phyloP scores from a whole-genome alignment of 92 coral and sea anemone species.

The Phymanthus crucifer region DNA sequence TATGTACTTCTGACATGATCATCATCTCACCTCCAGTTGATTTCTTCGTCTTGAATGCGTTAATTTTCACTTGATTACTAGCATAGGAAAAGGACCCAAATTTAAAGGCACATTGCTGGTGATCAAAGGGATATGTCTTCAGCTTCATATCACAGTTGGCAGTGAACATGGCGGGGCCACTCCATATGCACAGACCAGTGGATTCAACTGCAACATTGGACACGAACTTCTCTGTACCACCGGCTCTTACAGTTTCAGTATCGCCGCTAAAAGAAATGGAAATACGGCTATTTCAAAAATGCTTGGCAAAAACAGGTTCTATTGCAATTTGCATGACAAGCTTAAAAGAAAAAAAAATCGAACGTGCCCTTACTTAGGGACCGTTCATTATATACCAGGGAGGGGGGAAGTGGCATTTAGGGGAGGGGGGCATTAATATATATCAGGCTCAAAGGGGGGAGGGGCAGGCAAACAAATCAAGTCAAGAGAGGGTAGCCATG shows the following conservation, averaged over 20 bases:
- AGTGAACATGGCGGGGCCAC: constrained; percentile 61
- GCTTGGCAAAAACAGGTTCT: too few relatives aligned
- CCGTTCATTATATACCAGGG: too few relatives aligned
- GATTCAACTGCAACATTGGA: constrained; percentile 40
- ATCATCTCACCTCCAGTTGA: constrained; percentile 27
- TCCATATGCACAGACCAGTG: constrained; percentile 47
- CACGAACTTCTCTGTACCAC: constrained; percentile 49
- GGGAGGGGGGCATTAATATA: too few relatives aligned
- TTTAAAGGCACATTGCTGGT: constrained; percentile 49
- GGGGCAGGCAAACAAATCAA: too few relatives aligned
- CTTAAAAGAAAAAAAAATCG: too few relatives aligned
- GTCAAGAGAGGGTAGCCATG: too few relatives aligned
- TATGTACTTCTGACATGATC: too few relatives aligned
- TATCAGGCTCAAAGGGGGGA: too few relatives aligned
- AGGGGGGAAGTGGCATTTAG: too few relatives aligned
- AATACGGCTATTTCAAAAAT: too few relatives aligned
- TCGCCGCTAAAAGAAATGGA: constrained; percentile 42
- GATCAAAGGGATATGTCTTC: constrained; percentile 63
- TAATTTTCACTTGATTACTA: constrained; percentile 28
- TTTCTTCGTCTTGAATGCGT: constrained; percentile 30
- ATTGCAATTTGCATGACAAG: too few relatives aligned
- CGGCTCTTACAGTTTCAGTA: constrained; percentile 38
- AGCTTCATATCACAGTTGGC: constrained; percentile 58
- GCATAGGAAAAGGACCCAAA: constrained; percentile 61
- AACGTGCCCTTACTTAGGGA: too few relatives aligned